Base-by-base conservation (phyloP, 92 coral and sea anemone species). In the Porites rus region DNA sequence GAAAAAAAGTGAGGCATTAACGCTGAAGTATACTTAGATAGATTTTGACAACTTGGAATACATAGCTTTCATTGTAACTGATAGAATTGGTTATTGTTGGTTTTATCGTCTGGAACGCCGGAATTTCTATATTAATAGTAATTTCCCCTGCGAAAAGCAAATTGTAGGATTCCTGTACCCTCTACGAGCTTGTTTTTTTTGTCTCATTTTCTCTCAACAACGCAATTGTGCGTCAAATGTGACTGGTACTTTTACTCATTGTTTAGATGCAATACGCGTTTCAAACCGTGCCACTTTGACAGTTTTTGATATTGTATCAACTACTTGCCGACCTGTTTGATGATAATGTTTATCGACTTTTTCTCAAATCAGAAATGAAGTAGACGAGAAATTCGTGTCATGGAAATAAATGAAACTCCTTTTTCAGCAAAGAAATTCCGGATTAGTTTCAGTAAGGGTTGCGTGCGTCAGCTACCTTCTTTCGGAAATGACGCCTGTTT, bases 401-500 rank as follows among this genome's bases (percentile, higher is more conserved):
- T 17, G 3, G 31, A 8, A 69, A 70, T 54, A 81, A 71, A 11
- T 10, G 9, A 18, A 56, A 13, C 18, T 13, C 21, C n/a, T 22
- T 54, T 25, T 1, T 22, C 9, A 10, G 65, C 46, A 63, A 46
- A n/a, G 38, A 28, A 69, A 28, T 70, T 20, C 75, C 60, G 69
- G 70, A 20, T 81, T 56, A 51, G 24, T 38, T 24, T 16, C 5
- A 12, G 19, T 21, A 14, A 67, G 38, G 31, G 25, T 56, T 77
- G 68, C 69, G 84, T 51, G 74, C 65, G 13, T 12, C 53, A 18
- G 66, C 50, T 10, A 51, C 65, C 84, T 22, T 13, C 2, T 19
- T 14, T 81, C 69, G 76, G 85, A 25, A 51, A 20, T 80, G 85
- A 25, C 76, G 76, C 61, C 85, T 9, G 51, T 72, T 72, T 72